phyloP scores from a whole-genome alignment of 2,797 vertebrate species.

The Gephyroberyx darwinii region DNA sequence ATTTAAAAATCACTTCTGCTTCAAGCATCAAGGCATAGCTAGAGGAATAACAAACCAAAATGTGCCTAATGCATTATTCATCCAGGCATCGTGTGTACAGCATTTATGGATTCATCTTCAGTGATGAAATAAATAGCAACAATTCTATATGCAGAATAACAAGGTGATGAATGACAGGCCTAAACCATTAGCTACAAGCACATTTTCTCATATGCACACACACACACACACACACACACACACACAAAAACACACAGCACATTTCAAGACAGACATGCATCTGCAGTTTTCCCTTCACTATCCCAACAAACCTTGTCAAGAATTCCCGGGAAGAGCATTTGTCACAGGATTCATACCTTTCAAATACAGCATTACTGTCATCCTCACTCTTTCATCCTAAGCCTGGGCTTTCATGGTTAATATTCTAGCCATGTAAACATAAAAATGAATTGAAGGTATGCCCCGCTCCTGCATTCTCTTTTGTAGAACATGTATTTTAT shows the following conservation, averaged over 20 bases:
- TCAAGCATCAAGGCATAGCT: constrained; percentile 3
- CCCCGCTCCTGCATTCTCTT: constrained; percentile 20
- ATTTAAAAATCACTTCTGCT: constrained; percentile 10
- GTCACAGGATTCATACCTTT: constrained; percentile 55
- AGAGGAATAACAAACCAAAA: constrained; percentile 67
- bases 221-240: constrained; percentile 19
- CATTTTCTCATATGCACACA: neutral
- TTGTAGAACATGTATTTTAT: constrained; percentile 31
- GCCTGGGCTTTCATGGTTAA: constrained; percentile 40
- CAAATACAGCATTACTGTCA: constrained; percentile 47
- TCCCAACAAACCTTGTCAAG: constrained; percentile 30
- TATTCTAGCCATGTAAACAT: constrained; percentile 52
- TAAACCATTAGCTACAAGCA: constrained; percentile 32
- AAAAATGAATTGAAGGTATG: constrained; percentile 19
- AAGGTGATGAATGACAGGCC: constrained; percentile 40
- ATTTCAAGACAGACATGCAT: constrained; percentile 12
- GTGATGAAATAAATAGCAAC: constrained; percentile 59
- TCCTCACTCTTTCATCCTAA: constrained; percentile 19
- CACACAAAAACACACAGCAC: constrained; percentile 10
- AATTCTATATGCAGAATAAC: constrained; percentile 39
- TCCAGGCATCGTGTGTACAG: constrained; percentile 67
- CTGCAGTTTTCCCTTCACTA: constrained; percentile 13
- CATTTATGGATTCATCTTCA: constrained; percentile 52
- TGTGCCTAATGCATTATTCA: constrained; percentile 88
- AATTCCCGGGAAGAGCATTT: constrained; percentile 50